Conservation (phyloP, 2,888 invertebrate genomes). For the Mayetiola destructor region DNA sequence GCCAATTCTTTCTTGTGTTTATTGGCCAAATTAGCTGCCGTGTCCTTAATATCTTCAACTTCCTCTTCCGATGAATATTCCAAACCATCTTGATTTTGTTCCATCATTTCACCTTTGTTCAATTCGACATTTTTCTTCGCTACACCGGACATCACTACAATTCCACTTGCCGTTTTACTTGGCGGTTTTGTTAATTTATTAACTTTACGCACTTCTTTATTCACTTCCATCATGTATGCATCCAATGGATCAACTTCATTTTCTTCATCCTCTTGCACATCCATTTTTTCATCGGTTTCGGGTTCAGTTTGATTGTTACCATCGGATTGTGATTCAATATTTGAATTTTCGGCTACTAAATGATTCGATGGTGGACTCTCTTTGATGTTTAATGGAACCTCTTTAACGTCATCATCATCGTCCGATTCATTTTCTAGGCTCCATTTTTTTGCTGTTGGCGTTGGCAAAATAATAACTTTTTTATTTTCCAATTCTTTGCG, state of each 20-base stretch:
- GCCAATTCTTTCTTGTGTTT: conserved; percentile 86
- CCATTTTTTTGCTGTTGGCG: conserved; percentile 68
- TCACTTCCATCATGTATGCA: conserved; percentile 87
- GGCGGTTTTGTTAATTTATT: conserved; percentile 36
- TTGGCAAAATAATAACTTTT: conserved; percentile 47
- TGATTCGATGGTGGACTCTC: conserved; percentile 28
- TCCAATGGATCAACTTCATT: conserved; percentile 92
- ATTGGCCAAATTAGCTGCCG: conserved; percentile 74
- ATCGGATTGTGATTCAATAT: too few species aligned
- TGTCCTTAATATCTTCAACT: conserved; percentile 82
- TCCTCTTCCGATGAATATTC: conserved; percentile 98
- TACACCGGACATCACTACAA: conserved; percentile 71
- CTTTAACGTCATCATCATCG: conserved; percentile 53
- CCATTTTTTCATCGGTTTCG: conserved; percentile 25
- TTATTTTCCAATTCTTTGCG: conserved; percentile 69
- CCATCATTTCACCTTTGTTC: conserved; percentile 94
- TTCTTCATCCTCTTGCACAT: conserved; percentile 37
- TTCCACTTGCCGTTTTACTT: conserved; percentile 35
- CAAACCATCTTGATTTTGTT: conserved; percentile 94
- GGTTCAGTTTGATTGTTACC: conserved; percentile 24
- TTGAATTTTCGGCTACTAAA: not conserved
- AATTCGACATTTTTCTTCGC: conserved; percentile 64
- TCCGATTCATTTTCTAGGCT: conserved; percentile 92
- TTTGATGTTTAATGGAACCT: conserved; percentile 22
- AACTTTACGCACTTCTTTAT: conserved; percentile 39